Evolutionary conservation across 2,797 vertebrate genomes (phyloP), one percentile per base, ranked within the genome.

Genomic region (Protosalanx chinensis): DNA sequence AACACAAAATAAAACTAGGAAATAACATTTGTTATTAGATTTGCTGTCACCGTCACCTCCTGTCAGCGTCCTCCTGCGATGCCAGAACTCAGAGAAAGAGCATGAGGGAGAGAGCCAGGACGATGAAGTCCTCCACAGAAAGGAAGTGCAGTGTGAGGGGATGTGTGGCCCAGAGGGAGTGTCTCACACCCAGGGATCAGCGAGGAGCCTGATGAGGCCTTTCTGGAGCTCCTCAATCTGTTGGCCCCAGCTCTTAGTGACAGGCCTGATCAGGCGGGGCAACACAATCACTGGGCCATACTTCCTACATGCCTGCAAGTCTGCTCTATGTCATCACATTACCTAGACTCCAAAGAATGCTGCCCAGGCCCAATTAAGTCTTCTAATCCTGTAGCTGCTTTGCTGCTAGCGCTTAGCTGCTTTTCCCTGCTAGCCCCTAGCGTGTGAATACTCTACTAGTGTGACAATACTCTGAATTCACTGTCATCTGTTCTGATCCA

Each of bases 151-250:
- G 30, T 46, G 58, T 78, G 85, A 91, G 77, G 56, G 18, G 76
- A 89, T 83, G 79, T 81, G 67, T 71, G 61, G 72, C 80, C 76
- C 76, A 67, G 81, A 53, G 53, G 78, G 23, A 27, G 70, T 73
- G 63, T 84, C 82, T 18, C 51, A 56, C 51, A 80, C 49, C 10
- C 53, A 73, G 68, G 73, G 78, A 85, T 81, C 79, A 75, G 84
- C 86, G 84, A 87, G 75, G 83, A 88, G 79, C 72, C 82, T 81
- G 84, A 88, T 78, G 82, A 88, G 85, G 81, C 78, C 15, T n/a
- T 16, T 4, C 51, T 56, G 51, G 51, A 56, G 16, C 51, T 6
- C 18, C 15, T 56, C 51, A n/a, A 16, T 6, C 84, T 80, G 82
- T 80, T 58, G 56, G 58, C 79, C 84, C 77, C 77, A 67, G 81